A percentile compares a stretch with the other conserved stretches of the same genome.
phyloP scores from a whole-genome alignment of 2,888 invertebrate species.

The Adineta ricciae region DNA sequence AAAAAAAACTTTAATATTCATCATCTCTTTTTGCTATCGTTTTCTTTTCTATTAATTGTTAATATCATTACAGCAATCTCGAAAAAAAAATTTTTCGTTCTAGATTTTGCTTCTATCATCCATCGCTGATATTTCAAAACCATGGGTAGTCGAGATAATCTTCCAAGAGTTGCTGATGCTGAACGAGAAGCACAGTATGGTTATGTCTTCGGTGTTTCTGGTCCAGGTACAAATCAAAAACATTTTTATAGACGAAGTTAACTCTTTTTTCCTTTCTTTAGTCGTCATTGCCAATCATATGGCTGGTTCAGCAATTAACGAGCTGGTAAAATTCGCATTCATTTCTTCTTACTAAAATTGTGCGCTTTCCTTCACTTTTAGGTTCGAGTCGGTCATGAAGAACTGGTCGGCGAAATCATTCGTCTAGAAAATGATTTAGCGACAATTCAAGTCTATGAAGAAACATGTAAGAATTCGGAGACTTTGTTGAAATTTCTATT shows the following conservation, averaged over 20 bases:
- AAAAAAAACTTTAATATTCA: background rate
- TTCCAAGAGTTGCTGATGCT: constrained; percentile 57
- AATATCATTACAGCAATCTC: background rate
- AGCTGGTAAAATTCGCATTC: constrained; percentile 55
- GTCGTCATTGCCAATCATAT: constrained; percentile 96
- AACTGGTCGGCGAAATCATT: constrained; percentile 98
- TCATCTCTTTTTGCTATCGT: background rate
- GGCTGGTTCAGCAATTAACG: constrained; percentile 99
- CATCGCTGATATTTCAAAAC: background rate
- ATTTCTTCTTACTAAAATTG: background rate
- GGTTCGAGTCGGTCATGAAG: constrained; percentile 91
- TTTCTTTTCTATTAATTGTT: background rate
- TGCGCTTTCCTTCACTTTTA: background rate
- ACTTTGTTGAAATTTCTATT: no score
- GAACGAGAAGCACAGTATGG: constrained; percentile 80
- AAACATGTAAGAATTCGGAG: constrained; percentile 46
- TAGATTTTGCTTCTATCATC: no score
- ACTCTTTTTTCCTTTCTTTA: constrained; percentile 52
- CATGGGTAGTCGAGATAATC: constrained; percentile 53
- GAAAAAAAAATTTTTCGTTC: no score
- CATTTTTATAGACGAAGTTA: background rate
- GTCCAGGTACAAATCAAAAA: constrained; percentile 66
- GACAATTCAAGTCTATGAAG: constrained; percentile 81
- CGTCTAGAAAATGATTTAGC: constrained; percentile 98
- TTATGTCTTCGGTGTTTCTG: constrained; percentile 91